These are phyloP conservation scores for Seriola quinqueradiata DNA, from an alignment of 2,113 vertebrate genomes.

Conservation along the genomic window DNA sequence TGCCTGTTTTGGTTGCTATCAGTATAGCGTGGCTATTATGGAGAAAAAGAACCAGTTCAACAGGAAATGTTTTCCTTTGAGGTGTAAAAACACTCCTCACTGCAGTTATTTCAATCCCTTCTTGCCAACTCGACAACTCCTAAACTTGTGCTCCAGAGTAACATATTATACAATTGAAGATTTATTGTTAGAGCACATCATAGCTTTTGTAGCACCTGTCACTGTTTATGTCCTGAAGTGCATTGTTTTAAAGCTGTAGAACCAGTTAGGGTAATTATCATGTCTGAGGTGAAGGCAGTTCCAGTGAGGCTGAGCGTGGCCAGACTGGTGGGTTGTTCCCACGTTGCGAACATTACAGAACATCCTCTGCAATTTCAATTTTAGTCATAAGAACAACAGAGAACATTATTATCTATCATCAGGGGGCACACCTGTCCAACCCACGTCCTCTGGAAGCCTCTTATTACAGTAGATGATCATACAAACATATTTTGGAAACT, in stretches of 20 bases:
- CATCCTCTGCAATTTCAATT: slow-evolving; percentile 19
- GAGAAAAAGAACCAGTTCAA: slow-evolving; percentile 56
- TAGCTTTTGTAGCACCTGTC: not conserved
- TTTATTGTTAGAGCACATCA: not conserved
- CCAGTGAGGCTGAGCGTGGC: not conserved
- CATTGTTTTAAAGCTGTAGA: slow-evolving; percentile 32
- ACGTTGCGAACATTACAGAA: not conserved
- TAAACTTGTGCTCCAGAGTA: not conserved
- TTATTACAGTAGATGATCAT: not conserved
- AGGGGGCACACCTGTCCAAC: slow-evolving; percentile 43
- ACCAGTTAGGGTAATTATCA: slow-evolving; percentile 52
- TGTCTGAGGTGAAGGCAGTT: not conserved
- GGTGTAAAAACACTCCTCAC: not conserved
- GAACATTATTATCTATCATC: not conserved
- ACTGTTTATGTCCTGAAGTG: slow-evolving; percentile 8
- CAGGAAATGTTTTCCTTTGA: slow-evolving; percentile 9
- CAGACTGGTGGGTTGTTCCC: not conserved
- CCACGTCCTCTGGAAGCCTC: not conserved
- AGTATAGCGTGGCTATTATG: not conserved
- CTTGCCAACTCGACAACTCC: not conserved
- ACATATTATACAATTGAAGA: not conserved
- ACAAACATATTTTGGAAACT: slow-evolving; percentile 20
- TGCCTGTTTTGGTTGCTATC: slow-evolving; percentile 31
- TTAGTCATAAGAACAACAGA: not conserved
- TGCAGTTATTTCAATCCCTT: not conserved